These are phyloP conservation scores for Tragulus kanchil DNA, from an alignment of 2,113 vertebrate species.

Conservation along the genomic window DNA sequence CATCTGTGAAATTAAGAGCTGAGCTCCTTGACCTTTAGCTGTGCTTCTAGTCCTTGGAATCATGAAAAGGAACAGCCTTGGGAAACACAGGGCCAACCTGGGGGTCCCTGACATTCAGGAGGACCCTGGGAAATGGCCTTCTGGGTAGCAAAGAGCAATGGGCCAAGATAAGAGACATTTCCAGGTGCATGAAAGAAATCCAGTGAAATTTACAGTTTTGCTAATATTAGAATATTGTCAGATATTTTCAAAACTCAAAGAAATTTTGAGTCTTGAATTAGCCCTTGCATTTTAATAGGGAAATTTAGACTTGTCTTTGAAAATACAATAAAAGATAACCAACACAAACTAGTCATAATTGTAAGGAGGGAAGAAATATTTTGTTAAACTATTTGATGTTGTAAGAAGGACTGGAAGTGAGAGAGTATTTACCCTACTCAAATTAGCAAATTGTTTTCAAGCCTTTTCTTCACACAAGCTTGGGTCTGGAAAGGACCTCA, in stretches of 20 bases:
- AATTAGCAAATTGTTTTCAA: background rate
- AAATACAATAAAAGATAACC: slow-evolving; percentile 42
- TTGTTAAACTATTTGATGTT: background rate
- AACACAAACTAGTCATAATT: slow-evolving; percentile 5
- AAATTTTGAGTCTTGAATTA: slow-evolving; percentile 19
- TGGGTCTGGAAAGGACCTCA: background rate
- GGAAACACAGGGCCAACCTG: background rate
- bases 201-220: background rate
- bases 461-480: background rate
- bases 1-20: background rate
- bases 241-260: background rate
- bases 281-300: background rate
- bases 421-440: background rate
- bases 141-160: background rate
- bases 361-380: background rate
- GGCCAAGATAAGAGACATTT: background rate
- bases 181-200: background rate
- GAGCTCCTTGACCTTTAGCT: background rate
- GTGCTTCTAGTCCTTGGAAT: background rate
- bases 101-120: background rate
- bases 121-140: background rate
- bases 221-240: slow-evolving; percentile 41
- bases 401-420: background rate
- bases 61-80: background rate
- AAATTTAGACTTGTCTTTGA: slow-evolving; percentile 1